Percentiles rank a stretch among this genome's conserved stretches.
Evolutionary conservation across 2,797 vertebrate species (phyloP).

Genomic region (Sebastiscus albofasciatus): DNA sequence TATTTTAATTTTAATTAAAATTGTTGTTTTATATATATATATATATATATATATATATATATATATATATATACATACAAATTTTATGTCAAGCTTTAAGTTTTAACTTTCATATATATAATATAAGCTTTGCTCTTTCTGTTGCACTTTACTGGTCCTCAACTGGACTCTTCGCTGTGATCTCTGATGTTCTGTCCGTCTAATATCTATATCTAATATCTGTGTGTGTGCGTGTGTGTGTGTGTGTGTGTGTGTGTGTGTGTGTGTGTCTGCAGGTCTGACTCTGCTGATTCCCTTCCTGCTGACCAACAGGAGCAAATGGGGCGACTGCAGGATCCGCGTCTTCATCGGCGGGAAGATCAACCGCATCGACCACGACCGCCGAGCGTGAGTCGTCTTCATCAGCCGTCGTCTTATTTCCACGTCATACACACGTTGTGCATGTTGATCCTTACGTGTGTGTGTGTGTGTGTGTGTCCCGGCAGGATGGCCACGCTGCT

Average conservation of each 20-base stretch:
- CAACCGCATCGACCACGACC: conserved; percentile 97
- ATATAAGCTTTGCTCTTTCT: too few species aligned
- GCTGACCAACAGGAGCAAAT: conserved; percentile 95
- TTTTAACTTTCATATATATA: too few species aligned
- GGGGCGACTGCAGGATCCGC: conserved; percentile 96
- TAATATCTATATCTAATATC: background rate
- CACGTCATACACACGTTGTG: background rate
- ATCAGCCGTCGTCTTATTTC: background rate
- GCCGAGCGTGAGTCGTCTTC: conserved; percentile 89
- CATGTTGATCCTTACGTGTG: background rate
- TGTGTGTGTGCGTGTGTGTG: conserved; percentile 4
- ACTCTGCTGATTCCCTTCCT: conserved; percentile 96
- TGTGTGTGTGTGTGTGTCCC: conserved; percentile 10
- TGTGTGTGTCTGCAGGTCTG: conserved; percentile 82
- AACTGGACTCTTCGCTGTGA: too few species aligned
- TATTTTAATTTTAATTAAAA: too few species aligned
- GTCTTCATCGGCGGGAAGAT: conserved; percentile 99
- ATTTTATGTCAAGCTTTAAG: too few species aligned
- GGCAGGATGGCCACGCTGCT: conserved; percentile 96
- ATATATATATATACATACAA: too few species aligned
- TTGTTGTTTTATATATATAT: too few species aligned
- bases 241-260: conserved; percentile 7
- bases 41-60: too few species aligned
- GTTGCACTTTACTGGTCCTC: too few species aligned
- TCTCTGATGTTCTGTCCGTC: too few species aligned